Conservation (phyloP, 30 jellyfish, hydroid and myxozoan species). For the Catostylus mosaicus region DNA sequence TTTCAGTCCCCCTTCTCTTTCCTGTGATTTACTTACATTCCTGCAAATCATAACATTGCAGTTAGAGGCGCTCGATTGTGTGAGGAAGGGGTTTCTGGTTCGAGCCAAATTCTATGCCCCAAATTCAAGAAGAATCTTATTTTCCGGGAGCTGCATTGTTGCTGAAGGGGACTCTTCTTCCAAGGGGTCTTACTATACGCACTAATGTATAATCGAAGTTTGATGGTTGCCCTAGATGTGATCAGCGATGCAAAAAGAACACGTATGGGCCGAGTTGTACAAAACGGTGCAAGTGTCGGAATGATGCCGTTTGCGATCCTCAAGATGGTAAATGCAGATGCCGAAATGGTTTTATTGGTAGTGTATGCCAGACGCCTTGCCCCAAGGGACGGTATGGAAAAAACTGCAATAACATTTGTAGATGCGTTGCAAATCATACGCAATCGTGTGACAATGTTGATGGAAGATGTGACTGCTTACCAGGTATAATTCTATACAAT, state of each 20-base stretch:
- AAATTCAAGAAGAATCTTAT: too few species aligned
- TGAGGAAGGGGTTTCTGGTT: too few species aligned
- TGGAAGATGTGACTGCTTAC: conserved; percentile 84
- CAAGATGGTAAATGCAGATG: conserved; percentile 77
- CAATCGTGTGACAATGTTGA: conserved; percentile 64
- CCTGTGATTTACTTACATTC: too few species aligned
- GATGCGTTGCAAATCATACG: conserved; percentile 73
- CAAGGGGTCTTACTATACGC: too few species aligned
- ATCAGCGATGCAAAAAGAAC: conserved; percentile 45
- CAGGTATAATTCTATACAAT: conserved; percentile 53
- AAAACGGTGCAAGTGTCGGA: conserved; percentile 40
- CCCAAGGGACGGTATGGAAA: conserved; percentile 67
- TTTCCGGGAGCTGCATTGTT: too few species aligned
- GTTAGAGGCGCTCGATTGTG: too few species aligned
- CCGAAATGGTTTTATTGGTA: conserved; percentile 77
- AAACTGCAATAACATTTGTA: conserved; percentile 64
- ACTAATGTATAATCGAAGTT: neutral
- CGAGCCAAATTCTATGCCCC: too few species aligned
- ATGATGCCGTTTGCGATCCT: conserved; percentile 70
- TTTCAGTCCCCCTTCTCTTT: too few species aligned
- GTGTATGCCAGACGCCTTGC: conserved; percentile 69
- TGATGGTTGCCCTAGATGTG: conserved; percentile 35
- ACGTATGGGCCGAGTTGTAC: conserved; percentile 82
- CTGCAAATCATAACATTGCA: too few species aligned
- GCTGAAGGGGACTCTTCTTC: too few species aligned